Evolutionary conservation across 1,140 invertebrate genomes (phyloP), one percentile per base, ranked within the genome.

Genomic region (Meteorus sp.): DNA sequence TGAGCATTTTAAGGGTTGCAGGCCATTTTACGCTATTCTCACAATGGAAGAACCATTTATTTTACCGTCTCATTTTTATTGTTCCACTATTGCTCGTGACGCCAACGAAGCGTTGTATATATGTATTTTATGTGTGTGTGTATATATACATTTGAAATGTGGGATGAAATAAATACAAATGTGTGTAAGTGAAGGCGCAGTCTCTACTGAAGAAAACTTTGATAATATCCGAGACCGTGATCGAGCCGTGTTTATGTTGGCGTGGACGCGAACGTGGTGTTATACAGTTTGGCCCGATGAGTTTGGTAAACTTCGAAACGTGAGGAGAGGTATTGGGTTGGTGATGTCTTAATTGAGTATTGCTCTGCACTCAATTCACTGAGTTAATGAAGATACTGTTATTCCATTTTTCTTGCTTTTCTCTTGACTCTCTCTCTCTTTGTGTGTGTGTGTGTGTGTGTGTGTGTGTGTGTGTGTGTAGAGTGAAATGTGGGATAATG

Each of bases 181-280:
- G 45, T 15, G 45, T 15, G 45, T 31, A 17, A 29, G 11, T 11
- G 4, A 23, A 27, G 6, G 25, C 6, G 13, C 23, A 52, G 29
- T 52, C 25, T 52, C 19, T 2, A 52, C n/a, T 13, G 1, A 31
- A 43, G 47, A 51, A 73, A 74, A 73, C 64, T 70, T 72, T 70
- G 62, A 73, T 74, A 72, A 71, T 70, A 74, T 71, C 65, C 59
- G 58, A n/a, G n/a, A n/a, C n/a, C n/a, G n/a, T n/a, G n/a, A n/a
- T n/a, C n/a, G n/a, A n/a, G n/a, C n/a, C n/a, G n/a, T n/a, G n/a
- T n/a, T n/a, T n/a, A n/a, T n/a, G n/a, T n/a, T n/a, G n/a, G n/a
- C n/a, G n/a, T n/a, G n/a, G n/a, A n/a, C n/a, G n/a, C n/a, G n/a
- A n/a, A n/a, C n/a, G n/a, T n/a, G n/a, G n/a, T n/a, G n/a, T n/a